Evolutionary conservation across 2,797 vertebrate genomes (phyloP).

Genomic region (Dendrocincla fuliginosa): DNA sequence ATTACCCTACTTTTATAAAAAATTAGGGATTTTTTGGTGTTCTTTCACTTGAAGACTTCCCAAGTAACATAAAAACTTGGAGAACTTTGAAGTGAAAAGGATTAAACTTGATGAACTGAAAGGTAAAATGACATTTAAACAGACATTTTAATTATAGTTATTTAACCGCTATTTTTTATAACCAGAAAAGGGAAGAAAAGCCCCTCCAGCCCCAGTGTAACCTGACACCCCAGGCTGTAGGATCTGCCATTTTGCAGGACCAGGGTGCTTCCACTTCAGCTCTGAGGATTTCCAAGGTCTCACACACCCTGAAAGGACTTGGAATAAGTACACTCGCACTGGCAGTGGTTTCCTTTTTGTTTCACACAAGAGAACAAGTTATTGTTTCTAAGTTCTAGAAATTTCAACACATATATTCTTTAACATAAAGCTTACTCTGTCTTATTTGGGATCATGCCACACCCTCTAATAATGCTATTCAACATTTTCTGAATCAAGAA

Average conservation of each 20-base stretch:
- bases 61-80: not conserved
- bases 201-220: not conserved
- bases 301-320: not conserved
- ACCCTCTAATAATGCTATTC: not conserved
- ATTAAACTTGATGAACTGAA: not conserved
- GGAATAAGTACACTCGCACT: not conserved
- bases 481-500: not conserved
- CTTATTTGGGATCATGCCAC: not conserved
- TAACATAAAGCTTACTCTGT: not conserved
- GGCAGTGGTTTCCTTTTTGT: not conserved
- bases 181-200: not conserved
- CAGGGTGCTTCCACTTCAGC: not conserved
- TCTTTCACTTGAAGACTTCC: not conserved
- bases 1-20: not conserved
- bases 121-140: not conserved
- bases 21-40: not conserved
- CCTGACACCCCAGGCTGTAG: not conserved
- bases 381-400: not conserved
- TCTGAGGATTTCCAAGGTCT: not conserved
- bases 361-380: not conserved
- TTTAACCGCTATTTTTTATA: not conserved
- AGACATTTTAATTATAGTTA: not conserved
- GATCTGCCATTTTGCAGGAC: not conserved
- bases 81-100: not conserved
- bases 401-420: not conserved